Evolutionary conservation across 2,113 vertebrate species (phyloP).

Genomic region (Serinus canaria): DNA sequence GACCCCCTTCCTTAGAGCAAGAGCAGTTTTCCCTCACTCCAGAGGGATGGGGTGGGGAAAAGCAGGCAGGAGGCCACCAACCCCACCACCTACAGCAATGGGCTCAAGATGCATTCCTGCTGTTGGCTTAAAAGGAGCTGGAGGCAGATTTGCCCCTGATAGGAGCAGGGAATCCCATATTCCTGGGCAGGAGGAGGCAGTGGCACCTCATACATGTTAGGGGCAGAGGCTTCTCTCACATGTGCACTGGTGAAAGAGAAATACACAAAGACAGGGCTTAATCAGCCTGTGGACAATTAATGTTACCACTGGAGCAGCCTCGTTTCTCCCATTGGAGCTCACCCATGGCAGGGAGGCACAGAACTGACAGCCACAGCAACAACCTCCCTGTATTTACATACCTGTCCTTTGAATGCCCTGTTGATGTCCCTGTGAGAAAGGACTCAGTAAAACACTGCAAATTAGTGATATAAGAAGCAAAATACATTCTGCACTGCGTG

Average conservation of each 20-base stretch:
- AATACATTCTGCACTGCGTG: constrained; percentile 8
- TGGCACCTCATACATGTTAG: rapidly evolving
- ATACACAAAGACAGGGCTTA: neutral
- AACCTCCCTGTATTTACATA: neutral
- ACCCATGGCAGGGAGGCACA: neutral
- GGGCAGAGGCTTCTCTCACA: neutral
- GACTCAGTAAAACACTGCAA: constrained; percentile 12
- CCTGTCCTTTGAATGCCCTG: neutral
- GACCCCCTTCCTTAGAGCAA: neutral
- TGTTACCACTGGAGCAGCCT: neutral
- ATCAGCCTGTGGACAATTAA: neutral
- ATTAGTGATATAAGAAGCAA: constrained; percentile 41
- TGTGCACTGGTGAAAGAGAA: neutral
- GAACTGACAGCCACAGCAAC: neutral
- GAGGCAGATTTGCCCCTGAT: neutral
- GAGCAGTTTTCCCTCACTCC: neutral
- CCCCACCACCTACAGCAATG: neutral
- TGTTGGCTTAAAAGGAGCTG: neutral
- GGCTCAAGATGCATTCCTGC: neutral
- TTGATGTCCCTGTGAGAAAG: constrained; percentile 27
- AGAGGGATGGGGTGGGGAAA: neutral
- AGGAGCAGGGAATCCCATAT: neutral
- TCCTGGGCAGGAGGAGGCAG: neutral
- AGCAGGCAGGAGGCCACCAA: neutral
- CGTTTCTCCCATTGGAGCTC: neutral